These are phyloP conservation scores for Mercenaria mercenaria DNA, from an alignment of 1,140 invertebrate species.

Conservation along the genomic window DNA sequence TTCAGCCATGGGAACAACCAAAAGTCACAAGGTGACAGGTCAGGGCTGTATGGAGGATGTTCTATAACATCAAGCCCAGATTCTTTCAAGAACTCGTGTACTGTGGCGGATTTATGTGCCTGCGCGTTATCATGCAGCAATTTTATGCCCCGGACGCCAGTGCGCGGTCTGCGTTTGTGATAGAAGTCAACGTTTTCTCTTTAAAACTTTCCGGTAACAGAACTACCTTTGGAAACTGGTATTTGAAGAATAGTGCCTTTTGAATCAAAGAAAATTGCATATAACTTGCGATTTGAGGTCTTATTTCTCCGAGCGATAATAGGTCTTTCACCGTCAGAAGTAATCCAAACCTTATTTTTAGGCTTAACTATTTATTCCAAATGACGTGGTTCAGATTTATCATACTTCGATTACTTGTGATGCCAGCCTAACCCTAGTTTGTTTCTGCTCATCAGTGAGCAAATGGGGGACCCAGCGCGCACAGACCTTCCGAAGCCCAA, in stretches of 20 bases:
- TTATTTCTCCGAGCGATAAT: too few relatives aligned
- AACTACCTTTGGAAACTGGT: too few relatives aligned
- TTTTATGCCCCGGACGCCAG: neutral
- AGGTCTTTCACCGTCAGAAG: too few relatives aligned
- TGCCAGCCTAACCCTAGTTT: neutral
- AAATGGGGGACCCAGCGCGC: too few relatives aligned
- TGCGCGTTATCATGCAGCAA: neutral
- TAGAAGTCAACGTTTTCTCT: neutral
- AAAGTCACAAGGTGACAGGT: neutral
- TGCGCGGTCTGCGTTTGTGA: neutral
- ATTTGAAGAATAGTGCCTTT: too few relatives aligned
- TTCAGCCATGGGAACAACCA: neutral
- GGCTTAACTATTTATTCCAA: too few relatives aligned
- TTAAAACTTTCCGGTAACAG: neutral
- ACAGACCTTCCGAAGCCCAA: too few relatives aligned
- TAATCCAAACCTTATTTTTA: too few relatives aligned
- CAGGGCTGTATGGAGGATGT: conserved; percentile 2
- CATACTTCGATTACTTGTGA: neutral
- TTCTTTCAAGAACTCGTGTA: neutral
- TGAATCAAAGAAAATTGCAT: too few relatives aligned
- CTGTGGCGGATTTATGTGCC: neutral
- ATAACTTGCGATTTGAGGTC: too few relatives aligned
- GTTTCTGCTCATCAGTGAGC: conserved; percentile 1
- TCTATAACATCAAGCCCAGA: neutral
- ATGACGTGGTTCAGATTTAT: too few relatives aligned